These are phyloP conservation scores for Athene noctua DNA, from an alignment of 2,113 vertebrate genomes.

Conservation along the genomic window DNA sequence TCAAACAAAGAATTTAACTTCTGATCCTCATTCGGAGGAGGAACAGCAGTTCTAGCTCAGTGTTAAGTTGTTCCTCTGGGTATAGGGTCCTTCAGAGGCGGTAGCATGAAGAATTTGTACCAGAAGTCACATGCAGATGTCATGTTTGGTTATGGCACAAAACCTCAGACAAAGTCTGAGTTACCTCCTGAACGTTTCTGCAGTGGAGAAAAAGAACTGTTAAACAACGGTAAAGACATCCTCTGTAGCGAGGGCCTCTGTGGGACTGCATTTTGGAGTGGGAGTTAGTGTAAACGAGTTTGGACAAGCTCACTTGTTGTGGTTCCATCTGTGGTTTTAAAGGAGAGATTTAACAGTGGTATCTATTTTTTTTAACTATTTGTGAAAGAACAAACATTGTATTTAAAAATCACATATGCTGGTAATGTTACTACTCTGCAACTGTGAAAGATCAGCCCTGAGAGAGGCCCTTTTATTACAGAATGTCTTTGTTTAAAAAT, in stretches of 20 bases:
- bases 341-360: neutral
- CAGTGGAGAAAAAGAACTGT: neutral
- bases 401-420: neutral
- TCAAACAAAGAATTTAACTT: neutral
- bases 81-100: neutral
- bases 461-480: neutral
- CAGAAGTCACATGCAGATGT: neutral
- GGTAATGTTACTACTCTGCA: neutral
- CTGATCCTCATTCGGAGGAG: neutral
- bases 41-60: neutral
- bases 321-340: constrained; percentile 30
- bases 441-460: neutral
- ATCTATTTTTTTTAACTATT: neutral
- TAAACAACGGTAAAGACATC: neutral
- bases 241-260: neutral
- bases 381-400: neutral
- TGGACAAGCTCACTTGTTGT: neutral
- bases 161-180: neutral
- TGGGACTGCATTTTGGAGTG: neutral
- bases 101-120: neutral
- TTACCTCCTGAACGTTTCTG: neutral
- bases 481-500: neutral
- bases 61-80: neutral
- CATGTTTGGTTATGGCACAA: neutral
- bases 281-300: constrained; percentile 10